These are phyloP conservation scores for Chamaetylas fuelleborni DNA, from an alignment of 2,113 vertebrate species.

Conservation along the genomic window DNA sequence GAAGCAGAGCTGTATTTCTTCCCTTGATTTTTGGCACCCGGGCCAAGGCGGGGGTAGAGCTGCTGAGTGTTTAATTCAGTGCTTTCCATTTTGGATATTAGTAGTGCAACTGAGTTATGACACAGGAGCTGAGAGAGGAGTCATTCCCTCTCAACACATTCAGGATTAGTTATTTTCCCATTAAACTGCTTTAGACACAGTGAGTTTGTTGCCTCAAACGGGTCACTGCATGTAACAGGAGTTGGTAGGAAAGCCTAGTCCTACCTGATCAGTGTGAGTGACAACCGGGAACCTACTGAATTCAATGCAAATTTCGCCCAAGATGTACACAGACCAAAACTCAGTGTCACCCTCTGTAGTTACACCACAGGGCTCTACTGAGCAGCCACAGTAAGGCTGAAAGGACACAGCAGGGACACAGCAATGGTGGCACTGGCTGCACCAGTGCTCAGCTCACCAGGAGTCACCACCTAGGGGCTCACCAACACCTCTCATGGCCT, in stretches of 20 bases:
- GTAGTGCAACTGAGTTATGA: constrained; percentile 38
- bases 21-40: not conserved
- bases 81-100: constrained; percentile 33
- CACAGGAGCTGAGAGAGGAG: constrained; percentile 21
- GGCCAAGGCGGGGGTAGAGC: not conserved
- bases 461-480: fast-evolving
- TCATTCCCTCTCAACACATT: constrained; percentile 57
- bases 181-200: constrained; percentile 56
- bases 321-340: not conserved
- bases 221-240: constrained; percentile 18
- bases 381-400: not conserved
- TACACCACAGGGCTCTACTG: not conserved
- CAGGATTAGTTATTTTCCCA: constrained; percentile 66
- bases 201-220: constrained; percentile 49
- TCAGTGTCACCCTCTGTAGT: not conserved
- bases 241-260: not conserved
- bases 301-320: not conserved
- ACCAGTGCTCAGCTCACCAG: not conserved
- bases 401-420: not conserved
- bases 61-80: constrained; percentile 26
- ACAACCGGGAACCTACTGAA: not conserved
- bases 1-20: constrained; percentile 8
- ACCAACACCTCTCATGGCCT: not conserved
- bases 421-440: not conserved
- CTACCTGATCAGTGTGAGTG: not conserved